phyloP scores from a whole-genome alignment of 2,113 vertebrate genomes.

The Ovis aries region ARS-UI_Ramb_v3.0 NC_056054.1:146487501-146488000 shows the following conservation, averaged over 20 bases:
- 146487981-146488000: fast-evolving
- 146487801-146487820: not conserved
- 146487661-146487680: not conserved
- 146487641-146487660: not conserved
- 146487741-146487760: not conserved
- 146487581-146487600: not conserved
- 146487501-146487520: not conserved
- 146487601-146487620: not conserved
- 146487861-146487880: not conserved
- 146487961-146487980: not conserved
- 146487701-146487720: not conserved
- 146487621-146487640: not conserved
- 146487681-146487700: not conserved
- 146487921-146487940: not conserved
- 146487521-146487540: not conserved
- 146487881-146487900: not conserved
- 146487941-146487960: not conserved
- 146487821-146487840: not conserved
- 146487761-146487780: not conserved
- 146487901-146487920: not conserved
- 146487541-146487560: not conserved
- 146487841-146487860: not conserved
- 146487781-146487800: not conserved
- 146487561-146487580: not conserved
- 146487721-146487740: not conserved